phyloP scores from a whole-genome alignment of 2,113 vertebrate species.

The Lethenteron reissneri region DNA sequence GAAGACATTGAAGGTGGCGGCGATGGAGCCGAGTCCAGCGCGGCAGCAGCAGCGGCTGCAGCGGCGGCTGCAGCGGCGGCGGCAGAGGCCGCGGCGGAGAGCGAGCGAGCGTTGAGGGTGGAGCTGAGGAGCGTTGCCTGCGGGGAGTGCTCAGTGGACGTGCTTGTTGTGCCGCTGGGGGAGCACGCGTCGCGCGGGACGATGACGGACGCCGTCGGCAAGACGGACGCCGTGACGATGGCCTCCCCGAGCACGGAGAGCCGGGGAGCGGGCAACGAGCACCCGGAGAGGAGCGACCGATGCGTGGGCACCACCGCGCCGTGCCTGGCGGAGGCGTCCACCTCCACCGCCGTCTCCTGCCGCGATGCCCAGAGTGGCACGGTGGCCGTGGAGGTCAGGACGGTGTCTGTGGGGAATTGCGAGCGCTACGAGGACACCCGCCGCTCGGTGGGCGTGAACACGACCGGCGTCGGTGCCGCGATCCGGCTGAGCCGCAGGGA shows the following conservation, averaged over 20 bases:
- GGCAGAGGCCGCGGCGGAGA: slow-evolving; percentile 16
- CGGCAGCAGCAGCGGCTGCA: slow-evolving; percentile 27
- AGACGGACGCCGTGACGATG: slow-evolving; percentile 32
- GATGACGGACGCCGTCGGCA: slow-evolving; percentile 23
- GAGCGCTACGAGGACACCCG: slow-evolving; percentile 14
- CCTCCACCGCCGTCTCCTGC: slow-evolving; percentile 27
- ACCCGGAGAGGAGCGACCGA: no score
- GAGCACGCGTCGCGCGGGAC: slow-evolving; percentile 23
- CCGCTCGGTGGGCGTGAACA: no score
- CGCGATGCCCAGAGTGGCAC: slow-evolving; percentile 55
- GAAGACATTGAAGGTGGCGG: slow-evolving; percentile 8
- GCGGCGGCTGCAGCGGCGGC: slow-evolving; percentile 37
- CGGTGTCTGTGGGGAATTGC: slow-evolving; percentile 55
- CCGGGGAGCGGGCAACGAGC: slow-evolving; percentile 30
- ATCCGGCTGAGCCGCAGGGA: no score
- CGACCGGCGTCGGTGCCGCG: no score
- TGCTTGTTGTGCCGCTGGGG: slow-evolving; percentile 24
- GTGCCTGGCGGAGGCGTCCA: slow-evolving; percentile 27
- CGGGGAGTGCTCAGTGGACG: slow-evolving; percentile 45
- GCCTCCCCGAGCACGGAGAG: slow-evolving; percentile 25
- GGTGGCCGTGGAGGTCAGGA: slow-evolving; percentile 23
- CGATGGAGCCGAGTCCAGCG: slow-evolving; percentile 17
- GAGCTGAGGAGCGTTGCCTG: slow-evolving; percentile 40
- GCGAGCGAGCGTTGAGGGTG: slow-evolving; percentile 8
- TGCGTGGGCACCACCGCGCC: slow-evolving; percentile 30